A percentile compares a stretch with the other conserved stretches of the same genome.
phyloP scores from a whole-genome alignment of 2,888 invertebrate genomes.

The Siphlonurus alternatus region DNA sequence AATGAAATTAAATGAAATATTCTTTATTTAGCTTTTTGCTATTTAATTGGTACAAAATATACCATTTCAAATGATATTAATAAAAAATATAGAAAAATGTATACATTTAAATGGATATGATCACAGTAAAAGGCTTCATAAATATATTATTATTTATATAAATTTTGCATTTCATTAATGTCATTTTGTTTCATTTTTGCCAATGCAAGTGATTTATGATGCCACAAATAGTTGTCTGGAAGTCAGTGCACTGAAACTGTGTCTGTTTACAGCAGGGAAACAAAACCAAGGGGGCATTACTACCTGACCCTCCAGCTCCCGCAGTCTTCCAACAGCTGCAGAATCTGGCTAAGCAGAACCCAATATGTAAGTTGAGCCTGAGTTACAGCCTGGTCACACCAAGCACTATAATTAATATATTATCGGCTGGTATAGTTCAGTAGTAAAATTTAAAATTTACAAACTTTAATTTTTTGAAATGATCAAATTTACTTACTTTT shows the following conservation, averaged over 20 bases:
- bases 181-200: too few species aligned
- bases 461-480: too few species aligned
- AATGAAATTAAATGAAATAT: neutral
- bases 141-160: too few species aligned
- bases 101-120: too few species aligned
- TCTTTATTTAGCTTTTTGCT: neutral
- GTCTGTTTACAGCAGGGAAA: too few species aligned
- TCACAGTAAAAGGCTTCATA: too few species aligned
- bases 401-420: neutral
- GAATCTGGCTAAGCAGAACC: conserved; percentile 29
- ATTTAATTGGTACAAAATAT: too few species aligned
- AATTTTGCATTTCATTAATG: too few species aligned
- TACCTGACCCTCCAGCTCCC: conserved; percentile 27
- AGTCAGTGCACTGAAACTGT: too few species aligned
- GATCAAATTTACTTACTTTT: too few species aligned
- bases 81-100: too few species aligned
- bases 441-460: neutral
- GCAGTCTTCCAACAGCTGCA: conserved; percentile 28
- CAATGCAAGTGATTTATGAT: neutral
- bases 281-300: conserved; percentile 23
- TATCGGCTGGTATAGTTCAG: neutral
- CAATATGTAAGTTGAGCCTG: conserved; percentile 27
- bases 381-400: neutral
- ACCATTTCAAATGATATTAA: too few species aligned
- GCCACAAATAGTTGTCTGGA: neutral